Conservation (phyloP, 2,797 vertebrate species). For the Muraenolepis orangiensis region DNA sequence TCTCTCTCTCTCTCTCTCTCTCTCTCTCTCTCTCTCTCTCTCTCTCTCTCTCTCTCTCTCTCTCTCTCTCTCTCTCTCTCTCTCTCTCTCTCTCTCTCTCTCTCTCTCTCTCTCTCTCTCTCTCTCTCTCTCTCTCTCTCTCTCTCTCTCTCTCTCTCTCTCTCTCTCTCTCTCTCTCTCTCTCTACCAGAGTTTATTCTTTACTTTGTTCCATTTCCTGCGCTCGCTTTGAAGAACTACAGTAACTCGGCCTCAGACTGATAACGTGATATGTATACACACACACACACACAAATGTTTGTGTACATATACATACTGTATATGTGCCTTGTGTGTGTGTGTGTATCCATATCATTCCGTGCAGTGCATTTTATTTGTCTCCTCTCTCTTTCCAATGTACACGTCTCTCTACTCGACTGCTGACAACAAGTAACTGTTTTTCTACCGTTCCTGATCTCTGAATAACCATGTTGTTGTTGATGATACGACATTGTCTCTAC, state of each 20-base stretch:
- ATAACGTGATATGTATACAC: conserved; percentile 10
- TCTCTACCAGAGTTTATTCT: conserved; percentile 16
- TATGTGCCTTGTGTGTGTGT: conserved; percentile 1
- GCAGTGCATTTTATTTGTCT: neutral
- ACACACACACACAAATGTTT: neutral
- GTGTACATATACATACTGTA: neutral
- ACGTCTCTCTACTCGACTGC: conserved; percentile 75
- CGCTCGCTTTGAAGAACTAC: conserved; percentile 70
- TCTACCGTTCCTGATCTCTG: conserved; percentile 60
- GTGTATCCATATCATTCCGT: neutral
- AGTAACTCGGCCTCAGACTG: conserved; percentile 67
- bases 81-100: no score
- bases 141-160: no score
- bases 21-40: no score
- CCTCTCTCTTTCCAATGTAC: conserved; percentile 68
- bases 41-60: no score
- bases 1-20: no score
- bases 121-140: no score
- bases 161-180: no score
- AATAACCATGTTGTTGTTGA: conserved; percentile 48
- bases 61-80: no score
- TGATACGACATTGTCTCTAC: conserved; percentile 63
- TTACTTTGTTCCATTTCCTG: conserved; percentile 49
- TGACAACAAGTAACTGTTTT: conserved; percentile 74
- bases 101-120: no score